Evolutionary conservation across 1,140 invertebrate species (phyloP).

Genomic region (Protaetia brevitarsis): DNA sequence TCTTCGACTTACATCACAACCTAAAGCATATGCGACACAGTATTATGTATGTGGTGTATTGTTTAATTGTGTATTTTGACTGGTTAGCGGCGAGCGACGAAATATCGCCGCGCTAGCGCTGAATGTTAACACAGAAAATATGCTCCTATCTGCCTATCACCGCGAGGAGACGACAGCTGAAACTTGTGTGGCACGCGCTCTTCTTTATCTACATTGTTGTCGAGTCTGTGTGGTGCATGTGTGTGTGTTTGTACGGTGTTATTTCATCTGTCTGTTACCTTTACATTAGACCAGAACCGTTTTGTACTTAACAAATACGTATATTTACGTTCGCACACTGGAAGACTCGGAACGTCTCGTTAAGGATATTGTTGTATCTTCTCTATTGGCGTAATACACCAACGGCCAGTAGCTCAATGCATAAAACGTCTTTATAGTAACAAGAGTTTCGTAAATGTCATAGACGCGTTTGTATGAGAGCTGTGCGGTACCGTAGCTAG

Average conservation of each 20-base stretch:
- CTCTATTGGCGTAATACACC: neutral
- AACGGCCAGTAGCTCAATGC: neutral
- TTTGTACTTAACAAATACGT: neutral
- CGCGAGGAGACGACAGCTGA: conserved; percentile 10
- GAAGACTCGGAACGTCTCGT: neutral
- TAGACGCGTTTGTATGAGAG: neutral
- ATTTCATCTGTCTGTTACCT: conserved; percentile 18
- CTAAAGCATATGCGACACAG: neutral
- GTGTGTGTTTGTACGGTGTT: conserved; percentile 4
- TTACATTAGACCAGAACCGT: conserved; percentile 8
- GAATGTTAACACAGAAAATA: neutral
- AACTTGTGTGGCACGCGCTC: conserved; percentile 16
- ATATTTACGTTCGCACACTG: neutral
- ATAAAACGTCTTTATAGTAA: conserved; percentile 14
- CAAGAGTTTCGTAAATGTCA: neutral
- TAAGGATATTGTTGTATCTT: too few species aligned
- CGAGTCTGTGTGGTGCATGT: neutral
- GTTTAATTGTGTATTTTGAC: conserved; percentile 18
- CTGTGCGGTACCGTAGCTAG: neutral
- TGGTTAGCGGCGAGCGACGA: conserved; percentile 6
- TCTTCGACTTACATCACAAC: neutral
- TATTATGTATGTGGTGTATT: neutral
- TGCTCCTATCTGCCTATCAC: neutral
- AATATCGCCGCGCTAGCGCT: neutral
- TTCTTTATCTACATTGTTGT: conserved; percentile 18